A percentile compares a stretch with the other conserved stretches of the same genome.
These are phyloP conservation scores for Plectrocnemia conspersa DNA, from an alignment of 1,140 invertebrate genomes.

Conservation along the genomic window DNA sequence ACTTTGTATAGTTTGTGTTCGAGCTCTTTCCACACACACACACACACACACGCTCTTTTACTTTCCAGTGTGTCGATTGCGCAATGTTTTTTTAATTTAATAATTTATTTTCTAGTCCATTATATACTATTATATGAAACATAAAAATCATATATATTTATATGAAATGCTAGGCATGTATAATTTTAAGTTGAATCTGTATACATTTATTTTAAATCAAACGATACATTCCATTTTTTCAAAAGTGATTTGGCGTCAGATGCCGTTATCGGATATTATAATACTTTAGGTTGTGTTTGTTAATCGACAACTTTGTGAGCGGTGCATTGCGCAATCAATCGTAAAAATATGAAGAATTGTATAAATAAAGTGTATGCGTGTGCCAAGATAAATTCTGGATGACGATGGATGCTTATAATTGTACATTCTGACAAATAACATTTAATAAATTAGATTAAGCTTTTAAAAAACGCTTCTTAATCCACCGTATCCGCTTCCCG, in stretches of 20 bases:
- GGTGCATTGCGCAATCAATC: slow-evolving; percentile 26
- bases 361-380: slow-evolving; percentile 16
- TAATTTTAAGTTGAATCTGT: not conserved
- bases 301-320: not conserved
- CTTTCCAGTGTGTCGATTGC: slow-evolving; percentile 23
- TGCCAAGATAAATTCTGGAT: slow-evolving; percentile 24
- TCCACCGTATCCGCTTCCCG: not conserved
- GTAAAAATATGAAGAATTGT: slow-evolving; percentile 7
- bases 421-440: slow-evolving; percentile 33
- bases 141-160: slow-evolving; percentile 17
- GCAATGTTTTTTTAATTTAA: slow-evolving; percentile 24
- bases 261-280: slow-evolving; percentile 1
- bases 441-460: slow-evolving; percentile 33
- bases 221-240: slow-evolving; percentile 2
- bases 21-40: too few species aligned
- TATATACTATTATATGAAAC: slow-evolving; percentile 28
- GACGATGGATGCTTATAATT: slow-evolving; percentile 20
- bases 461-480: slow-evolving; percentile 19
- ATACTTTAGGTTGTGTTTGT: slow-evolving; percentile 1
- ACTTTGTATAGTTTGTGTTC: not conserved
- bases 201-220: not conserved
- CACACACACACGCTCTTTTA: too few species aligned
- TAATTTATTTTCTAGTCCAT: slow-evolving; percentile 21
- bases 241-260: not conserved
- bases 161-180: slow-evolving; percentile 23